A percentile compares a stretch with the other conserved stretches of the same genome.
These are phyloP conservation scores for Perizoma affinitatum DNA, from an alignment of 2,888 invertebrate species.

Conservation along the genomic window DNA sequence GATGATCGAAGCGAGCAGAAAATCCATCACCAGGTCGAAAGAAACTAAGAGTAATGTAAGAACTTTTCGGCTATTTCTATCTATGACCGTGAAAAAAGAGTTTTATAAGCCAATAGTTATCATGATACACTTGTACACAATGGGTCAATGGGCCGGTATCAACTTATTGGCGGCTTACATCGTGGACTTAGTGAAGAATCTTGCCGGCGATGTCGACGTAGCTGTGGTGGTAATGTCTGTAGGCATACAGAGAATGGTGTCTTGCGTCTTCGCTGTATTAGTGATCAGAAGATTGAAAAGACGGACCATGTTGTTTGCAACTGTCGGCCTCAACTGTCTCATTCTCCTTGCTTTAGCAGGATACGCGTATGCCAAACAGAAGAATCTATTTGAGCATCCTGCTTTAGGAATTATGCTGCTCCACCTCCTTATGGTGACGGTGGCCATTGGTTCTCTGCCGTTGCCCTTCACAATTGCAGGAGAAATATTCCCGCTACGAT, in stretches of 20 bases:
- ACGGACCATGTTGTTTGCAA: constrained; percentile 58
- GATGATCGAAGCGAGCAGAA: constrained; percentile 58
- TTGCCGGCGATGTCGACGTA: constrained; percentile 86
- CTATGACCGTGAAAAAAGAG: constrained; percentile 55
- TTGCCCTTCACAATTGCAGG: constrained; percentile 88
- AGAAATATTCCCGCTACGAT: constrained; percentile 86
- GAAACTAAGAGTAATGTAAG: constrained; percentile 38
- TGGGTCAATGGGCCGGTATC: constrained; percentile 86
- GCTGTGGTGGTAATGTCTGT: too few species aligned
- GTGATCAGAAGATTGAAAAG: constrained; percentile 82
- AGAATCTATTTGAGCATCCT: constrained; percentile 52
- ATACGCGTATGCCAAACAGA: constrained; percentile 55
- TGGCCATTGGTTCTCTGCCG: constrained; percentile 84
- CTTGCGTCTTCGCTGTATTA: constrained; percentile 83
- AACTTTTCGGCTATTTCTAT: not conserved
- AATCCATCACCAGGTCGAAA: constrained; percentile 37
- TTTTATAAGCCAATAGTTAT: constrained; percentile 83
- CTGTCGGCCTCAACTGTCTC: constrained; percentile 54
- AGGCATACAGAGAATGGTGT: constrained; percentile 84
- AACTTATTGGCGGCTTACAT: constrained; percentile 87
- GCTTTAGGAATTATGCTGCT: constrained; percentile 56
- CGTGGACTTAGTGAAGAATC: constrained; percentile 80
- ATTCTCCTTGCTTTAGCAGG: constrained; percentile 55
- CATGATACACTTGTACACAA: constrained; percentile 83
- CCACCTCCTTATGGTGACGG: constrained; percentile 77